A percentile compares a stretch with the other conserved stretches of the same genome.
These are phyloP conservation scores for Arctocebus calabarensis DNA, from an alignment of 2,797 vertebrate genomes.

Conservation along the genomic window DNA sequence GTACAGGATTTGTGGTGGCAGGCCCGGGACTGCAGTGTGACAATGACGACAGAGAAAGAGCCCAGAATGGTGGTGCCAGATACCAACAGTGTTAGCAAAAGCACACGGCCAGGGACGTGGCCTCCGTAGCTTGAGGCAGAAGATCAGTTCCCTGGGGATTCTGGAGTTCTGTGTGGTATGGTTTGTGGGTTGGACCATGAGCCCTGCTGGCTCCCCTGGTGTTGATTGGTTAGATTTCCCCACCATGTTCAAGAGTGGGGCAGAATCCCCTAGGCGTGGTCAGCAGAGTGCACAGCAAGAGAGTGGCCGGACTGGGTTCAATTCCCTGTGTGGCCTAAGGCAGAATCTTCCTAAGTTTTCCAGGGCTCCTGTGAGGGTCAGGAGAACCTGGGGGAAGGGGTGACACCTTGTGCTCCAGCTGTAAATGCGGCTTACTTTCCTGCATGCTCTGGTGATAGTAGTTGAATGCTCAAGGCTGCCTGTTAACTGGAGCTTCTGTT, in stretches of 20 bases:
- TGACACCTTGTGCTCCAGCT: background rate
- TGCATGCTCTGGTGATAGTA: background rate
- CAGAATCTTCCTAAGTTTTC: background rate
- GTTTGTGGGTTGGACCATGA: background rate
- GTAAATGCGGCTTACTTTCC: background rate
- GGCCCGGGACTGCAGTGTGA: background rate
- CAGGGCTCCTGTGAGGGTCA: background rate
- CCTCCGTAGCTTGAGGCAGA: background rate
- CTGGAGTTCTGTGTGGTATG: background rate
- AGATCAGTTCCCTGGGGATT: background rate
- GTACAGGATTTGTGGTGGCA: background rate
- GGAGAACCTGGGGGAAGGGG: background rate
- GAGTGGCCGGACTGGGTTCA: background rate
- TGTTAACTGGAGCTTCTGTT: background rate
- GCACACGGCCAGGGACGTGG: background rate
- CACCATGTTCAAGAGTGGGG: background rate
- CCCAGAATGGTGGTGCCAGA: too few species aligned
- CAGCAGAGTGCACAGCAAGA: background rate
- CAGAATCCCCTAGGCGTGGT: background rate
- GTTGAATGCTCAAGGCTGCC: background rate
- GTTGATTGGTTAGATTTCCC: too few species aligned
- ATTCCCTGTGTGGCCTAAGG: background rate
- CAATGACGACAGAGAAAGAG: background rate
- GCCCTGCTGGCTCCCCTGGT: rapidly evolving
- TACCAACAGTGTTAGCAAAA: background rate